Conservation (phyloP, 1,140 invertebrate species). For the Lethrus apterus region DNA sequence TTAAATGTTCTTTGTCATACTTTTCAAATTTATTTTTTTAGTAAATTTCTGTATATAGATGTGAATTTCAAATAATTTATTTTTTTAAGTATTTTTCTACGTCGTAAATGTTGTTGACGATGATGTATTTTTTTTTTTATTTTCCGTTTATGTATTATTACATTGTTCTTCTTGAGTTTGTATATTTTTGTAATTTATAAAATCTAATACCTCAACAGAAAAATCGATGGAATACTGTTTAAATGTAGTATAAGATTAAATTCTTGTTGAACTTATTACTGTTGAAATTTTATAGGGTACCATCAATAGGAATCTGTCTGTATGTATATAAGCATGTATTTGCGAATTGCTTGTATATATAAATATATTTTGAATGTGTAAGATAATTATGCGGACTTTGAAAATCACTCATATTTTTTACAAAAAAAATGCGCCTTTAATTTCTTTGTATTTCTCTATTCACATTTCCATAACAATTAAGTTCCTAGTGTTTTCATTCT, state of each 20-base stretch:
- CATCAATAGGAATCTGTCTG: neutral
- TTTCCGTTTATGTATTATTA: no score
- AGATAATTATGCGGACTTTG: conserved; percentile 7
- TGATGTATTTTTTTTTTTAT: no score
- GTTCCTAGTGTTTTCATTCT: conserved; percentile 13
- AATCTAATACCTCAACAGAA: conserved; percentile 9
- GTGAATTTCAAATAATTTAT: no score
- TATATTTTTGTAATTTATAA: no score
- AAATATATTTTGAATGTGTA: conserved; percentile 5
- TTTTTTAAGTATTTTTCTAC: no score
- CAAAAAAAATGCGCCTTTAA: neutral
- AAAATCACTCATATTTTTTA: conserved; percentile 13
- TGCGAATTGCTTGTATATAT: conserved; percentile 10
- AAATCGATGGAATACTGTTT: conserved; percentile 9
- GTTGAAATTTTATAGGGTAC: conserved; percentile 15
- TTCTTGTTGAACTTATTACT: conserved; percentile 16
- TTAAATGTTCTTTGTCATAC: no score
- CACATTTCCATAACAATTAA: conserved; percentile 12
- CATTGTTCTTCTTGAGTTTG: no score
- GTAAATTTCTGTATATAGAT: no score
- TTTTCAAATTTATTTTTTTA: no score
- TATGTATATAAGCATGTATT: neutral
- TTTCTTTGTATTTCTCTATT: conserved; percentile 6
- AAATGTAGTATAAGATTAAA: conserved; percentile 14
- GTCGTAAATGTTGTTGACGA: no score